A percentile compares a stretch with the other conserved stretches of the same genome.
Conservation (phyloP, 2,113 vertebrate species). For the Gasterosteus aculeatus region DNA sequence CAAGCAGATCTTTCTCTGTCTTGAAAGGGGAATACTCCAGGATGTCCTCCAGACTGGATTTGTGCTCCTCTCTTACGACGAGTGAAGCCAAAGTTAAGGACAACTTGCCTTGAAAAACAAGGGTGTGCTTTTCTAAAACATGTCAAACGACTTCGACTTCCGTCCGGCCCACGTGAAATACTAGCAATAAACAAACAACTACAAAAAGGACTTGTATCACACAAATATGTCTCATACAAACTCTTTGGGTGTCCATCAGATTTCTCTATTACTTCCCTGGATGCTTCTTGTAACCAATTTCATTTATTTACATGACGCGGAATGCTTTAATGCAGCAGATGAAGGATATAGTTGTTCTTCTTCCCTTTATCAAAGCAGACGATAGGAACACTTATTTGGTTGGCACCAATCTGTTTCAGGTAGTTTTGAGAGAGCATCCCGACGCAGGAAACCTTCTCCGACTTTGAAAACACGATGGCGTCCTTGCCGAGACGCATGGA, state of each 20-base stretch:
- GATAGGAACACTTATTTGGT: conserved; percentile 91
- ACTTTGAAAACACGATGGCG: conserved; percentile 93
- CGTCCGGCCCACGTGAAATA: background rate
- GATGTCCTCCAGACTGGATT: conserved; percentile 87
- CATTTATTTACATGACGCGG: background rate
- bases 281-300: background rate
- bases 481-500: conserved; percentile 97
- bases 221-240: background rate
- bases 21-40: conserved; percentile 87
- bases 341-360: conserved; percentile 88
- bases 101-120: background rate
- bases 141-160: background rate
- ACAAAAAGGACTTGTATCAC: background rate
- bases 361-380: conserved; percentile 64
- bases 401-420: conserved; percentile 83
- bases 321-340: background rate
- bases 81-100: conserved; percentile 85
- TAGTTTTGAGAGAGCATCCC: conserved; percentile 95
- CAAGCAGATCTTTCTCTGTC: conserved; percentile 82
- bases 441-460: conserved; percentile 84
- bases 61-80: conserved; percentile 72
- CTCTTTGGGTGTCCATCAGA: background rate
- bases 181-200: background rate
- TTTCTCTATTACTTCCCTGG: background rate
- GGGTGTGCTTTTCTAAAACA: background rate